phyloP scores from a whole-genome alignment of 1,140 invertebrate genomes.

The Anoplophora glabripennis region DNA sequence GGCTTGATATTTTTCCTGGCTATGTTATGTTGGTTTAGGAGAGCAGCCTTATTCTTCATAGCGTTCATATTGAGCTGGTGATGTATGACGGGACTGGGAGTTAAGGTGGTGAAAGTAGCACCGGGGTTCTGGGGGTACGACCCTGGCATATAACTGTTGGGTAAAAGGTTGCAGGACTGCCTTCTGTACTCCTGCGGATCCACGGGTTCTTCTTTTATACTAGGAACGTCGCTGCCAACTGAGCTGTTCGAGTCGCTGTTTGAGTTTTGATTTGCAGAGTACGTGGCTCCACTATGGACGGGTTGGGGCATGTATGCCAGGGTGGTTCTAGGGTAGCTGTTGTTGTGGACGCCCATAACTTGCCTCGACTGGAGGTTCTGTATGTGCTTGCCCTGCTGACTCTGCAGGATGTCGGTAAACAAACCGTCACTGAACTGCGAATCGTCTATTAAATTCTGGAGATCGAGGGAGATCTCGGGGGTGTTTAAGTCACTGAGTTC shows the following conservation, averaged over 20 bases:
- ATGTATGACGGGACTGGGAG: conserved; percentile 61
- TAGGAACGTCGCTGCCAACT: conserved; percentile 61
- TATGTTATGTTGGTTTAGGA: conserved; percentile 55
- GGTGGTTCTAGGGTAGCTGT: conserved; percentile 61
- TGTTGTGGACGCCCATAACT: conserved; percentile 47
- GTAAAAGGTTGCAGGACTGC: conserved; percentile 50
- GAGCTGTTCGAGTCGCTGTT: conserved; percentile 54
- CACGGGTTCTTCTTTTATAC: conserved; percentile 78
- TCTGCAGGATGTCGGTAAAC: conserved; percentile 74
- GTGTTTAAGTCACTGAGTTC: conserved; percentile 84
- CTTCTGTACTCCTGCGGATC: conserved; percentile 68
- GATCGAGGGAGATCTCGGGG: conserved; percentile 83
- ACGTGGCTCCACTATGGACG: conserved; percentile 77
- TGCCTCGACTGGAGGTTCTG: conserved; percentile 51
- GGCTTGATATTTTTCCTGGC: conserved; percentile 68
- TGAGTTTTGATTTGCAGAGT: conserved; percentile 51
- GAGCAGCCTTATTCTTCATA: conserved; percentile 50
- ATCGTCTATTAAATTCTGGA: conserved; percentile 86
- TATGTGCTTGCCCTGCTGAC: conserved; percentile 55
- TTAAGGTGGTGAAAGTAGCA: conserved; percentile 64
- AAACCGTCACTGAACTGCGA: conserved; percentile 79
- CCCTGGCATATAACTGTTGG: conserved; percentile 46
- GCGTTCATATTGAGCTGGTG: conserved; percentile 49
- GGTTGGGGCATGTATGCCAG: conserved; percentile 87
- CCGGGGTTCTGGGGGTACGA: conserved; percentile 51